Evolutionary conservation across 2,113 vertebrate genomes (phyloP), one percentile per base, ranked within the genome.

Genomic region (Dascyllus trimaculatus): DNA sequence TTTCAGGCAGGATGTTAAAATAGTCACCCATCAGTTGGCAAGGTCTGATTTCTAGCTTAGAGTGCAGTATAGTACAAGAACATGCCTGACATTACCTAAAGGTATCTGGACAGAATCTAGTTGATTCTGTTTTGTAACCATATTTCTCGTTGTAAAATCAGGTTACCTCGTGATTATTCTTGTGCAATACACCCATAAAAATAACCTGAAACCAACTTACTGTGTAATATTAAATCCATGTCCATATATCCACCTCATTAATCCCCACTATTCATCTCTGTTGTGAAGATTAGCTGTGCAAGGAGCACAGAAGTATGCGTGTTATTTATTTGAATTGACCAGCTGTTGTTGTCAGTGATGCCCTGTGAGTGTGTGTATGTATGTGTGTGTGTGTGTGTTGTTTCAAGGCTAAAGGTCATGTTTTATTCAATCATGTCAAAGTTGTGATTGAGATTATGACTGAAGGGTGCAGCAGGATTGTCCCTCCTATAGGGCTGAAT

Each of bases 241-340:
- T 64, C 38, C 35, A 76, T 85, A 80, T 65, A 85, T 84, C 65
- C 61, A 85, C 57, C 79, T 90, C 71, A 81, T 79, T 89, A 91
- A 91, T 92, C 90, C 84, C 24, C 15, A 3, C 45, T 48, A 68
- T 75, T 82, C 66, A 85, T 88, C 74, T 86, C 69, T 86, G 75
- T 58, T 10, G 63, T 74, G 61, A 78, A 89, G 91, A 91, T 88
- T 90, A 92, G 91, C 90, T 91, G 69, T 82, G 67, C 64, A 68
- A 69, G 38, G 46, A 63, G 78, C 63, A 17, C 19, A 76, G 45
- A 84, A 86, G 74, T 82, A 71, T 67, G 61, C 66, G 7, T 90
- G 85, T 90, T 89, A 87, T 88, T 86, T 76, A 82, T 82, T 75
- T 60, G 43, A 82, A 75, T 72, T 68, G 80, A 89, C 85, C 88